These are phyloP conservation scores for Deladenus siricidicola DNA, from an alignment of 2,888 invertebrate genomes.

Conservation along the genomic window DNA sequence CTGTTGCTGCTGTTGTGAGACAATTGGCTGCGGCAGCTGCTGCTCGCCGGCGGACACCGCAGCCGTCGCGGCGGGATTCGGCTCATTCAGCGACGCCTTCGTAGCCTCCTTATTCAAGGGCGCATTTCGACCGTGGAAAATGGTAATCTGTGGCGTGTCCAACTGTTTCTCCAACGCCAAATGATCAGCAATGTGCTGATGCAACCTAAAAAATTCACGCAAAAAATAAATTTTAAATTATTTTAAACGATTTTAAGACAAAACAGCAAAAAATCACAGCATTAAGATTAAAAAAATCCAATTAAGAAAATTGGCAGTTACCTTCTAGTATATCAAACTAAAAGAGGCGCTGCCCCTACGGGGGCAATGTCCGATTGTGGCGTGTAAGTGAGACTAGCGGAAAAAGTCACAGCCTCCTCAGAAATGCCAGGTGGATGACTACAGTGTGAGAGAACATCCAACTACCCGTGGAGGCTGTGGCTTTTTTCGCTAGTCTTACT, in stretches of 20 bases:
- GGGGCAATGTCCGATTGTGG: too few relatives aligned
- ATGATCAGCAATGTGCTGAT: constrained; percentile 17
- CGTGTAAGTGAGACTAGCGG: too few relatives aligned
- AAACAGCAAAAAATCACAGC: background rate
- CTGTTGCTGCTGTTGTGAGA: background rate
- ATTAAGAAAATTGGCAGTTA: too few relatives aligned
- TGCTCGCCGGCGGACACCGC: background rate
- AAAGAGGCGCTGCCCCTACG: too few relatives aligned
- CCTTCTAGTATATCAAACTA: too few relatives aligned
- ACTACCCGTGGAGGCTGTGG: too few relatives aligned
- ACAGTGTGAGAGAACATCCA: too few relatives aligned
- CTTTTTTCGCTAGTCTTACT: too few relatives aligned
- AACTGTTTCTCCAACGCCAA: constrained; percentile 18
- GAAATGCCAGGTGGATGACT: too few relatives aligned
- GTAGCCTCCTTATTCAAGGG: constrained; percentile 7
- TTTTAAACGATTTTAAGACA: background rate
- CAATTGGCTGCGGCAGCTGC: background rate
- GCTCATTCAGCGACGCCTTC: background rate
- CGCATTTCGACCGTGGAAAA: constrained; percentile 13
- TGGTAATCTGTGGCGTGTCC: constrained; percentile 13
- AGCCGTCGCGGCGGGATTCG: background rate
- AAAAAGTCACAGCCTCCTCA: too few relatives aligned
- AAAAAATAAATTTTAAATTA: constrained; percentile 1
- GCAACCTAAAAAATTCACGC: constrained; percentile 3
- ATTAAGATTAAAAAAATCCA: too few relatives aligned